Percentiles rank a stretch among this genome's conserved stretches.
These are phyloP conservation scores for Xenops minutus DNA, from an alignment of 2,797 vertebrate species.

Conservation along the genomic window DNA sequence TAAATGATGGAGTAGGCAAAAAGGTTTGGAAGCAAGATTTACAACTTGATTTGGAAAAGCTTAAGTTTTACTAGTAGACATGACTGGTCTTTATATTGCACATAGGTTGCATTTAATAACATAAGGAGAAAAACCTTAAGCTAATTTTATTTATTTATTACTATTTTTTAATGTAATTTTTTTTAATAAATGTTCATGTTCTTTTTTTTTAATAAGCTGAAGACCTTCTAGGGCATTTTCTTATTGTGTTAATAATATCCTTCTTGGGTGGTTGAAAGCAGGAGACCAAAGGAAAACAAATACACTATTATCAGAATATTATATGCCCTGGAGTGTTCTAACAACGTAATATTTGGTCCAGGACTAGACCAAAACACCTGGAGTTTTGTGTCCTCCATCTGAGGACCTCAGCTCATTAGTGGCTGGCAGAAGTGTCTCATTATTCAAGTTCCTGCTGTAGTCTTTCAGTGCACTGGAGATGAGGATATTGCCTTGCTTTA, in stretches of 20 bases:
- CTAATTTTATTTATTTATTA: background rate
- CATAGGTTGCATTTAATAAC: background rate
- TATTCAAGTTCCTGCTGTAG: background rate
- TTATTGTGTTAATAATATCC: background rate
- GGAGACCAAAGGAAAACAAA: background rate
- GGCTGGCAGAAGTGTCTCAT: background rate
- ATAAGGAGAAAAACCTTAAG: background rate
- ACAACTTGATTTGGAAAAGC: background rate
- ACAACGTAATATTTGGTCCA: background rate
- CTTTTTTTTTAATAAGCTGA: background rate
- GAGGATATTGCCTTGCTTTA: background rate
- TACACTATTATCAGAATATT: background rate
- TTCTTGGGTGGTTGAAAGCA: background rate
- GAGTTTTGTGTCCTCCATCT: background rate
- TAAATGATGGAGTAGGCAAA: background rate
- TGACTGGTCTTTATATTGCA: background rate
- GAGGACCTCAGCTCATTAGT: background rate
- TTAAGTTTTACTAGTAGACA: background rate
- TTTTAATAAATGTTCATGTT: too few relatives aligned
- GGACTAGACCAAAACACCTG: background rate
- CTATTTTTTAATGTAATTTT: too few relatives aligned
- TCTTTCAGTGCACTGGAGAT: background rate
- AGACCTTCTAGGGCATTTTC: background rate
- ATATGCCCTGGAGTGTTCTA: background rate
- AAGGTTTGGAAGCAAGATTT: background rate